phyloP scores from a whole-genome alignment of 1,140 invertebrate genomes.

The Thaumatotibia leucotreta region DNA sequence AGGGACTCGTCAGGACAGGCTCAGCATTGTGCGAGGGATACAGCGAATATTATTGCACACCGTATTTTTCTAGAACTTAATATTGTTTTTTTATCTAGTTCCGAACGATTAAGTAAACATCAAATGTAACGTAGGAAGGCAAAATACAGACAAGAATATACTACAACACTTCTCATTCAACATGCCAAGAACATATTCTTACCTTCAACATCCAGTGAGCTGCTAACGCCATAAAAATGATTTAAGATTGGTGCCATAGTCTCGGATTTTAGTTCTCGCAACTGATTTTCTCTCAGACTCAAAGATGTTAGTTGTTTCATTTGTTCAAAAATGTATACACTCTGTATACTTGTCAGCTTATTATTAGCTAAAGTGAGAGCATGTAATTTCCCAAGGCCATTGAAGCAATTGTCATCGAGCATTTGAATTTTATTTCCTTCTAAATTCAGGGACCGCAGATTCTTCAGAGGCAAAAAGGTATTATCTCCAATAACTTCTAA shows the following conservation, averaged over 20 bases:
- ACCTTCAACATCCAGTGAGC: constrained; percentile 78
- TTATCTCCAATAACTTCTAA: constrained; percentile 84
- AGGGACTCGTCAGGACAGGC: too few species aligned
- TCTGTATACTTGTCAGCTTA: constrained; percentile 79
- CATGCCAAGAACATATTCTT: too few species aligned
- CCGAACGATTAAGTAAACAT: too few species aligned
- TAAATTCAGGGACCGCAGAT: constrained; percentile 82
- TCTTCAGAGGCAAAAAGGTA: constrained; percentile 84
- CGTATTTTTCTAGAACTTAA: too few species aligned
- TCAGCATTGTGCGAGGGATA: too few species aligned
- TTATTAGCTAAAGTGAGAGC: constrained; percentile 84
- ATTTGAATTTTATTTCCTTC: constrained; percentile 82
- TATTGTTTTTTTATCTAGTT: too few species aligned
- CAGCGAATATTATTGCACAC: too few species aligned
- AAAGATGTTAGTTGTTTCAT: constrained; percentile 77
- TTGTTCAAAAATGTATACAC: constrained; percentile 79
- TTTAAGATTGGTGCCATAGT: constrained; percentile 84
- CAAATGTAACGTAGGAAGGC: too few species aligned
- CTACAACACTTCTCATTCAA: too few species aligned
- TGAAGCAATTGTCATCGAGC: constrained; percentile 83
- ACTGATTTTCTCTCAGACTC: constrained; percentile 83
- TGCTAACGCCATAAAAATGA: constrained; percentile 82
- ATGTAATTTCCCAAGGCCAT: constrained; percentile 81
- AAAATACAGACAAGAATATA: too few species aligned
- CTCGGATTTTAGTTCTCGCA: constrained; percentile 82